Base-by-base conservation (phyloP, 2,888 invertebrate genomes). In the Acrobasis repandana region DNA sequence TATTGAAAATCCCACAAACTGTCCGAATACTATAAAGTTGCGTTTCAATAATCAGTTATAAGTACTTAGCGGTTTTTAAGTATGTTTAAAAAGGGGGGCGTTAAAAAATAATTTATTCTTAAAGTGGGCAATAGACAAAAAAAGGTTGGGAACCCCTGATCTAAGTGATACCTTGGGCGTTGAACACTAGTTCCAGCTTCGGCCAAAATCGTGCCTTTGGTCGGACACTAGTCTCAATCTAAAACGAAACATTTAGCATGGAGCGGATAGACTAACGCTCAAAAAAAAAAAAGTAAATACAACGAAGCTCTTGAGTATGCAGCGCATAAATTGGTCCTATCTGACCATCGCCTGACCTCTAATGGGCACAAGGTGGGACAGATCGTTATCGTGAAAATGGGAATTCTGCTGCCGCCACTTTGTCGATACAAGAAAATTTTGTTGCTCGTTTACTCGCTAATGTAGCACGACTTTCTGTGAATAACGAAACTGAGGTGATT, bases 291-390 rank as follows among this genome's bases (percentile, higher is more conserved):
- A 83, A 82, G 82, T 86, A 84, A 87, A 85, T 82, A 87, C 79
- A 79, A 74, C 74, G 76, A 72, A 79, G 69, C 73, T 77, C 81
- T 85, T 82, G 83, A 87, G 84, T 86, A 82, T 86, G 83, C 84
- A 86, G 82, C 88, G 87, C 85, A 89, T 88, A 88, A 90, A 88
- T 90, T 86, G 86, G 75, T 77, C 76, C 77, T 88, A 90, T 90
- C 88, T 85, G 82, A 70, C 85, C 85, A 88, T 89, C 88, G 86
- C 82, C 82, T 88, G 90, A 85, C 90, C 88, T 81, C 73, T 90
- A 90, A 89, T 88, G 83, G 88, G 79, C 80, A 75, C 81, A 75
- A 89, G 88, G 88, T 88, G 85, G 86, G 87, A 88, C 88, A 80
- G 90, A 90, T 90, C 74, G 78, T 88, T 88, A 90, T 90, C 90